Evolutionary conservation across 2,888 invertebrate genomes (phyloP), one percentile per base, ranked within the genome.

Genomic region (Prenolepis imparis): DNA sequence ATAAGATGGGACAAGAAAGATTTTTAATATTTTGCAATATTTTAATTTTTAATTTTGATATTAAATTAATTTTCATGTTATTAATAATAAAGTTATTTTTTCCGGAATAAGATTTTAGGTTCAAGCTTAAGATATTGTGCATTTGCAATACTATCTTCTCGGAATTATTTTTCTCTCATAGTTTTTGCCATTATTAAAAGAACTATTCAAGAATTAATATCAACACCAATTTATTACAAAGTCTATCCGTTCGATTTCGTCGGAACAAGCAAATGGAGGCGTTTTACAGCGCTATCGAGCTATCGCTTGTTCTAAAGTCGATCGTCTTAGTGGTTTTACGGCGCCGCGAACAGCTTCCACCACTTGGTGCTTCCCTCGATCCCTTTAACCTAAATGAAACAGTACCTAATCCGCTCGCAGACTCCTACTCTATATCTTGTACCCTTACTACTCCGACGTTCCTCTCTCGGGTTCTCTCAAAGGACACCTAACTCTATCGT

Each of bases 361-460:
- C 48, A 48, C 32, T 44, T 28, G 24, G 52, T 55, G 36, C 77
- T 78, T 70, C 39, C 28, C 59, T 59, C 78, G 59, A 80, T 80
- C 70, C 78, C 70, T 36, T 70, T 70, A 59, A 55, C 36, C 70
- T 70, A 70, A 80, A 80, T 80, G 78, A 80, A 80, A 59, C 70
- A 59, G 68, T 48, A 80, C 36, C 78, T 80, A 80, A 80, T 80
- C 70, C 70, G 44, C n/a, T 59, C 68, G 59, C 66, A 32, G 36
- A 78, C 39, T 78, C 24, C 78, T 44, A 68, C 32, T 3, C 78
- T 78, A 48, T 78, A 48, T 59, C 44, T 36, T 18, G 57, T 32
- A 68, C 41, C 18, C 57, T 57, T 15, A 28, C 28, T 28, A 21
- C 41, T 4, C 11, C 67, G 28, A 36, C 36, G 28, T 66, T 67